Conservation (phyloP, 1,140 invertebrate genomes). For the Pissodes strobi region DNA sequence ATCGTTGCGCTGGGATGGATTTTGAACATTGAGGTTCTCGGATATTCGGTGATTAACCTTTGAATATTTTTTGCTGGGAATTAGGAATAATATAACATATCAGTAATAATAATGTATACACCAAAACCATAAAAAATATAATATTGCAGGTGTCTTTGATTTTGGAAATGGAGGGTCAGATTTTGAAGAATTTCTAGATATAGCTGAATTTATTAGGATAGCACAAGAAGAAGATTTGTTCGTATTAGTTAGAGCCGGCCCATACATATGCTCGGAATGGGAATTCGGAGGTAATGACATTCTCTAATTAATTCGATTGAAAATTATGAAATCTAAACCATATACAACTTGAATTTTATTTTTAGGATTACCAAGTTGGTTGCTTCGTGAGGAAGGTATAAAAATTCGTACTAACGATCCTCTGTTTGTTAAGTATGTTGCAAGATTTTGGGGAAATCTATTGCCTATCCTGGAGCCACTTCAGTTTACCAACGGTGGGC, state of each 20-base stretch:
- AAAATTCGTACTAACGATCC: constrained; percentile 59
- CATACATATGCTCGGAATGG: constrained; percentile 90
- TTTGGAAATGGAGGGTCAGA: constrained; percentile 79
- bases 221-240: constrained; percentile 81
- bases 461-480: constrained; percentile 58
- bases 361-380: constrained; percentile 48
- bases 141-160: constrained; percentile 64
- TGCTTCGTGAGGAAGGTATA: constrained; percentile 44
- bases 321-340: not conserved
- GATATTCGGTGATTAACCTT: too few species aligned
- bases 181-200: constrained; percentile 62
- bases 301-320: not conserved
- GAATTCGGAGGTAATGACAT: constrained; percentile 59
- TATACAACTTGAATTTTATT: constrained; percentile 62
- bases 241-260: constrained; percentile 86
- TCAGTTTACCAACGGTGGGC: constrained; percentile 62
- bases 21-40: too few species aligned
- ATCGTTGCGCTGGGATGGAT: too few species aligned
- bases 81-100: too few species aligned
- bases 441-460: constrained; percentile 58
- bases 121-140: too few species aligned
- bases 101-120: too few species aligned
- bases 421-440: constrained; percentile 57
- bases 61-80: too few species aligned
- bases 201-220: constrained; percentile 70